Percentiles rank a stretch among this genome's conserved stretches.
These are phyloP conservation scores for Eristalis tenax DNA, from an alignment of 2,888 invertebrate species.

Conservation along the genomic window DNA sequence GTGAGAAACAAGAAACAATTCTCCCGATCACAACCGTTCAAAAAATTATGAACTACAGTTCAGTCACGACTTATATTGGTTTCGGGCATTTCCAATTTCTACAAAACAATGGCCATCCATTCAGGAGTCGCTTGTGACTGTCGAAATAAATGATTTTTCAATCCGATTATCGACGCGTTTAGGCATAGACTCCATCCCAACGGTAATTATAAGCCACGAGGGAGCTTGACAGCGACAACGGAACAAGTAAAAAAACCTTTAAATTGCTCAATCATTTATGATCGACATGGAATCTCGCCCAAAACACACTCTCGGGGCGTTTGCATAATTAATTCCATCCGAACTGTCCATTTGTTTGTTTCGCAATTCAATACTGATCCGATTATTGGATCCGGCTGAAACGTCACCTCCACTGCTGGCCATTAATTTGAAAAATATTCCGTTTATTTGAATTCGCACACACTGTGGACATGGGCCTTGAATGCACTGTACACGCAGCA, in stretches of 20 bases:
- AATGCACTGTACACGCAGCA: background rate
- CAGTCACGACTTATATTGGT: background rate
- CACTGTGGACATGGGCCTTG: background rate
- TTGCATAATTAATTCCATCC: conserved; percentile 65
- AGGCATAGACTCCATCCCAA: conserved; percentile 25
- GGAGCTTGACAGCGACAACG: conserved; percentile 19
- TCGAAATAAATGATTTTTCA: conserved; percentile 56
- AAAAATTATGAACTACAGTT: background rate
- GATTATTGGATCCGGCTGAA: conserved; percentile 36
- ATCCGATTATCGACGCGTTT: conserved; percentile 59
- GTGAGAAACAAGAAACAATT: background rate
- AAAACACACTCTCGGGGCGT: conserved; percentile 33
- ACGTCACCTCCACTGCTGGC: conserved; percentile 11
- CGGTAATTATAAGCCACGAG: conserved; percentile 51
- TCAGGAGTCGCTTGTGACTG: background rate
- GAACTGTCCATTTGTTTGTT: conserved; percentile 47
- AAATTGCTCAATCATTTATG: conserved; percentile 59
- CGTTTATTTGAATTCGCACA: conserved; percentile 35
- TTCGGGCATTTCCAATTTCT: background rate
- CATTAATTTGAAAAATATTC: conserved; percentile 68
- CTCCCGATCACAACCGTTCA: background rate
- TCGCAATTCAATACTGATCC: conserved; percentile 27
- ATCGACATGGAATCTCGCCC: conserved; percentile 29
- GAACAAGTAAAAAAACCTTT: conserved; percentile 3
- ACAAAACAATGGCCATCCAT: conserved; percentile 29